Base-by-base conservation (phyloP, 2,113 vertebrate species). In the Gallinago media region DNA sequence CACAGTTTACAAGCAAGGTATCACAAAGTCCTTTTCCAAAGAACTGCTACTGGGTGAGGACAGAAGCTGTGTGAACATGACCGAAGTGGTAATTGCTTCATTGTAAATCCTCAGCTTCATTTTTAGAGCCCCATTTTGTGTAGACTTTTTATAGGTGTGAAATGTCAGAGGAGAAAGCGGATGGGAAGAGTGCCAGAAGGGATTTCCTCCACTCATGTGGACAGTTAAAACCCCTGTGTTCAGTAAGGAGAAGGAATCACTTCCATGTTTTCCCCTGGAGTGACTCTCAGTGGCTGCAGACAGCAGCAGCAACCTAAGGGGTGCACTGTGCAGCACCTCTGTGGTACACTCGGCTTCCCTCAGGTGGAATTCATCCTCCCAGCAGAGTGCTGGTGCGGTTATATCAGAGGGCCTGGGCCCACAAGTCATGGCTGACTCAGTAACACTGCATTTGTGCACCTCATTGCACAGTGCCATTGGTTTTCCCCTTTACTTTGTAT, bases 241-340 rank as follows among this genome's bases (percentile, higher is more conserved):
- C 61, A 52, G 9, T 0, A 4, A 63, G n/a, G 61, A 82, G 49
- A 15, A 40, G 54, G 50, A 74, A 27, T 40, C 49, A 8, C 26
- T 85, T 70, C 34, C 22, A 14, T 4, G 0, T 36, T 85, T 90
- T 71, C 6, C 26, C 11, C 18, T 34, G 15, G 32, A 19, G 40
- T 22, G 26, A 68, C 46, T 80, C 11, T 47, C 46, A 15, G 18
- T 4, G 3, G 55, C 44, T 1, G 4, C 2, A 29, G 38, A 12
- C 14, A 59, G 47, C 34, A 52, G 29, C 1, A 3, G 21, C 0
- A 0, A 11, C 31, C 62, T 2, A 2, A 42, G 22, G 18, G 20
- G 5, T 50, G 12, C 0, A 0, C 11, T n/a, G 29, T 2, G 0
- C 23, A 44, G 56, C 16, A 36, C 19, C 34, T 42, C 31, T 1